A percentile compares a stretch with the other conserved stretches of the same genome.
These are phyloP conservation scores for Coenonympha arcania DNA, from an alignment of 2,888 invertebrate genomes.

Conservation along the genomic window DNA sequence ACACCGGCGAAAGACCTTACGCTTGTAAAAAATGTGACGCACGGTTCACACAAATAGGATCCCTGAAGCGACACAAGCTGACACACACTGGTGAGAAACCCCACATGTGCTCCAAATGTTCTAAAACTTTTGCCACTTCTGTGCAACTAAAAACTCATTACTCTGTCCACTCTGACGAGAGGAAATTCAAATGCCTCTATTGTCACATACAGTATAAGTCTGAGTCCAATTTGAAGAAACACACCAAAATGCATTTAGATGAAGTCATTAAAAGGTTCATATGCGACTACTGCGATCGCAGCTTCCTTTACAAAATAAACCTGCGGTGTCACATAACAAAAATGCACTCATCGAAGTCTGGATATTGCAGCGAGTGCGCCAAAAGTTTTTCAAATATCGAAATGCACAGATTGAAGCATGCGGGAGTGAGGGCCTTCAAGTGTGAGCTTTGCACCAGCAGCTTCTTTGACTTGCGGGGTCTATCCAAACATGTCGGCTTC, in stretches of 20 bases:
- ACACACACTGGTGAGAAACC: slow-evolving; percentile 48
- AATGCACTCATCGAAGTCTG: slow-evolving; percentile 71
- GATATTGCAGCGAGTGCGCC: slow-evolving; percentile 63
- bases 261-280: slow-evolving; percentile 40
- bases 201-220: slow-evolving; percentile 69
- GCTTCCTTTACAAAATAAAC: slow-evolving; percentile 65
- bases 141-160: slow-evolving; percentile 50
- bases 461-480: slow-evolving; percentile 47
- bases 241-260: slow-evolving; percentile 53
- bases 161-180: slow-evolving; percentile 47
- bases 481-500: slow-evolving; percentile 57
- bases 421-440: slow-evolving; percentile 61
- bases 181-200: slow-evolving; percentile 46
- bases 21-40: slow-evolving; percentile 46
- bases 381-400: slow-evolving; percentile 71
- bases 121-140: slow-evolving; percentile 53
- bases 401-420: slow-evolving; percentile 71
- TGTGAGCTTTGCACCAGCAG: slow-evolving; percentile 56
- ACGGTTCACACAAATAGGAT: slow-evolving; percentile 50
- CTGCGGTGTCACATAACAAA: slow-evolving; percentile 68
- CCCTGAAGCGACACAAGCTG: slow-evolving; percentile 46
- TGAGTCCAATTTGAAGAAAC: slow-evolving; percentile 66
- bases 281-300: slow-evolving; percentile 56
- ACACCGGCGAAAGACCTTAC: slow-evolving; percentile 62
- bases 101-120: slow-evolving; percentile 46